Evolutionary conservation across 2,797 vertebrate species (phyloP), one percentile per base, ranked within the genome.

Genomic region (Rhabdomys pumilio): DNA sequence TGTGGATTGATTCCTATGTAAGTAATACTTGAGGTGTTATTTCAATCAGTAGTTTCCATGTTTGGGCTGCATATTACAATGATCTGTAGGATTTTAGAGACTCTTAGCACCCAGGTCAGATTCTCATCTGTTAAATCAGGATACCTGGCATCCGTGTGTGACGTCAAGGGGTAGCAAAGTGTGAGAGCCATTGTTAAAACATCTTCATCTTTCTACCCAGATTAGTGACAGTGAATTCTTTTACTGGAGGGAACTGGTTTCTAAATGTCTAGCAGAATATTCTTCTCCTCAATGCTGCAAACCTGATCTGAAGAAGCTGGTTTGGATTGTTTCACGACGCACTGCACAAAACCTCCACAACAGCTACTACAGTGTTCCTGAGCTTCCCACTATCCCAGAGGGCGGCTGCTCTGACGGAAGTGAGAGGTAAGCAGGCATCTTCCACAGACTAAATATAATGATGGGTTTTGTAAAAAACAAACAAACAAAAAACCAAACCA

Each of bases 251-350:
- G 99, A 99, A 12, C 98, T 99, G 14, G 99, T 99, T 97, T 99
- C 99, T 0, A 99, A 99, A 98, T 99, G 99, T 93, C 98, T 99
- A 73, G 99, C 98, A 0, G 99, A 99, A 96, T 99, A 99, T 95
- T 99, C 99, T 95, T 99, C 99, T 67, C 99, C 99, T 0, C 99
- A 99, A 88, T 99, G 99, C 98, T 99, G 99, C 98, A 99, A 99
- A 97, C 99, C 99, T 13, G 99, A 99, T 98, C 99, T 99, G 97
- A 99, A 98, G 96, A 99, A 99, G 97, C 98, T 99, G 34, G 99
- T 99, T 97, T 99, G 99, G 99, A 99, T 99, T 10, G 99, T 99
- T 94, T 99, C 99, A 0, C 98, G 99, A 13, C 99, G 99, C 19
- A 99, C 99, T 0, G 99, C 99, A 29, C 99, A 99, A 98, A 99